Evolutionary conservation across 2,113 vertebrate species (phyloP), one percentile per base, ranked within the genome.

Genomic region (Anoura caudifer): DNA sequence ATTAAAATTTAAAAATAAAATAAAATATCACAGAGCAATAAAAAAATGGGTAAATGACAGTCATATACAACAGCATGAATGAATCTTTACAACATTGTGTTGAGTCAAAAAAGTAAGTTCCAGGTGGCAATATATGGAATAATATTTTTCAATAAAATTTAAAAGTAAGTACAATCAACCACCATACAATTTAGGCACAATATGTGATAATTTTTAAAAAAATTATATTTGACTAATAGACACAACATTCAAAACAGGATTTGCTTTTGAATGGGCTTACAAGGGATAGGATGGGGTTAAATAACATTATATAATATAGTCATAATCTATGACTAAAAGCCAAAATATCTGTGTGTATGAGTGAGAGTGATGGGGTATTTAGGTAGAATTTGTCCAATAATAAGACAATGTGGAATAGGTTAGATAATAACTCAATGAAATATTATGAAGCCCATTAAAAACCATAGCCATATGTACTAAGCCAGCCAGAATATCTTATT

Each of bases 141-240:
- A 17, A 56, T 79, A 83, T 87, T 87, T 91, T 90, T 89, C 76
- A 43, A 86, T 65, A 79, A 92, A 93, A 85, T 50, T 38, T 59
- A 54, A 91, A 97, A 95, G 3, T 13, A 88, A 76, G 31, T 81
- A 80, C 36, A 75, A 47, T 3, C 65, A 67, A 52, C 45, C 15
- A 75, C 19, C 20, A 54, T 54, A 81, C 56, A 33, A 22, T 7
- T 77, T 96, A 94, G 36, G 4, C 20, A 69, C 86, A 67, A 47
- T 38, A 86, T 52, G 15, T 61, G 59, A 81, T 86, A 75, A 63
- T 16, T n/a, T 65, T 43, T 22, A 67, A 41, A 52, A 52, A 52
- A 52, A 52, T 4, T 65, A 41, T 61, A 2, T 43, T 56, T 56
- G 4, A 69, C 36, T 82, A 19, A 70, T 45, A 69, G 20, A 67